Conservation (phyloP, 2,113 vertebrate genomes). For the Rana temporaria region DNA sequence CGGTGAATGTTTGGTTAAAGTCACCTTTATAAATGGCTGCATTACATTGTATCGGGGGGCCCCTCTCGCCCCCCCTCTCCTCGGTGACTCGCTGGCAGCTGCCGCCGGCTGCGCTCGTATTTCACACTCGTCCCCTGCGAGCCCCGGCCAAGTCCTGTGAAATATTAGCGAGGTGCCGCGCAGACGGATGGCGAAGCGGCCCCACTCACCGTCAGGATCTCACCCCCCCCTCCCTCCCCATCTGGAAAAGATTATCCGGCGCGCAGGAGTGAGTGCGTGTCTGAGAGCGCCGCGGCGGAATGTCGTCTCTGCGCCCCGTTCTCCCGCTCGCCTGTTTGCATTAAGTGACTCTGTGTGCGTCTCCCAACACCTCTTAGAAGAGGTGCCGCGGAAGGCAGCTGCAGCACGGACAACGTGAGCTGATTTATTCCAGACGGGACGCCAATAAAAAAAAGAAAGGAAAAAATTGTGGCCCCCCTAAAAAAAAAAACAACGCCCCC, state of each 20-base stretch:
- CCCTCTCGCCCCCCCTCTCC: neutral
- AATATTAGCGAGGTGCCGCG: constrained; percentile 14
- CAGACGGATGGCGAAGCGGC: neutral
- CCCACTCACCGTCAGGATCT: neutral
- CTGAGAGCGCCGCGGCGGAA: neutral
- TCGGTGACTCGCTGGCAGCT: neutral
- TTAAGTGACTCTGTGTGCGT: constrained; percentile 8
- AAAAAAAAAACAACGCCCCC: neutral
- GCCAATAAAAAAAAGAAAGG: neutral
- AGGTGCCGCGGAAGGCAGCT: neutral
- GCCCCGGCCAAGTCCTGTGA: constrained; percentile 5
- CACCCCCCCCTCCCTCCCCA: neutral
- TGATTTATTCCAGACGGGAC: neutral
- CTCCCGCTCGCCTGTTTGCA: neutral
- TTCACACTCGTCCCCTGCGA: constrained; percentile 13
- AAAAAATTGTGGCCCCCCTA: neutral
- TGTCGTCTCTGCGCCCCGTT: neutral
- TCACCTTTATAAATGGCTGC: too few species aligned
- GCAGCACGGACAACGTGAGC: neutral
- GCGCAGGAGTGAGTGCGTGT: neutral
- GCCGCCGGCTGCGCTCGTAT: constrained; percentile 1
- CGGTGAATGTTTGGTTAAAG: too few species aligned
- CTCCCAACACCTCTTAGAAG: neutral
- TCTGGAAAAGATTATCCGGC: constrained; percentile 26
- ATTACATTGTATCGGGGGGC: too few species aligned